Percentiles rank a stretch among this genome's conserved stretches.
Conservation (phyloP, 2,888 invertebrate genomes). For the Diarsia brunnea region DNA sequence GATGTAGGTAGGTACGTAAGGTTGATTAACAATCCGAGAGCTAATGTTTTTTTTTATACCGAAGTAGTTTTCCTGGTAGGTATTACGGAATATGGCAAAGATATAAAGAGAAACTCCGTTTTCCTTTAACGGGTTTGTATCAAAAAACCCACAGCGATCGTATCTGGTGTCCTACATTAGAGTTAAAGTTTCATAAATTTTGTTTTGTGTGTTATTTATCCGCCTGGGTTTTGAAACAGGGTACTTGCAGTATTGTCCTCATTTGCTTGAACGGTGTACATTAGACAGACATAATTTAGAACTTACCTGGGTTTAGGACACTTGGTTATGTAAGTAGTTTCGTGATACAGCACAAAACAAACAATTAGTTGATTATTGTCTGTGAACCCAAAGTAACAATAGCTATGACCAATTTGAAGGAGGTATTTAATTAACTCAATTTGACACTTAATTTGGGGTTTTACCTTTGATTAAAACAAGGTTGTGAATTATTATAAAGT, state of each 20-base stretch:
- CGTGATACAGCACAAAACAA: conserved; percentile 3
- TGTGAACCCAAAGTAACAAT: conserved; percentile 35
- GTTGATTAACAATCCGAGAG: conserved; percentile 10
- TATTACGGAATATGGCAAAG: conserved; percentile 38
- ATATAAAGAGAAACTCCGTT: conserved; percentile 51
- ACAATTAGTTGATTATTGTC: conserved; percentile 33
- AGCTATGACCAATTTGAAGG: conserved; percentile 4
- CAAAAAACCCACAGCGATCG: conserved; percentile 45
- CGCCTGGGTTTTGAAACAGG: background rate
- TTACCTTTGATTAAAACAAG: background rate
- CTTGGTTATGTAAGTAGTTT: background rate
- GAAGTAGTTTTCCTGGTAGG: conserved; percentile 47
- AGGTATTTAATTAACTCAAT: conserved; percentile 13
- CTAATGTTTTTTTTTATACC: conserved; percentile 5
- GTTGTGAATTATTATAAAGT: background rate
- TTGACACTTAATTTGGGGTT: background rate
- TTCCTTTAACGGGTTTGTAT: conserved; percentile 55
- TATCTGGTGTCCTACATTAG: conserved; percentile 32
- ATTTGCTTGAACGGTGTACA: background rate
- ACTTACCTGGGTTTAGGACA: background rate
- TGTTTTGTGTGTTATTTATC: conserved; percentile 20
- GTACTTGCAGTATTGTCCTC: background rate
- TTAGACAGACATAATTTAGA: no score
- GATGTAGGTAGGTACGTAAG: background rate
- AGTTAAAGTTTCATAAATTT: conserved; percentile 23